Evolutionary conservation across 2,113 vertebrate genomes (phyloP).

Genomic region (Danio rerio): GRCz12tu NC_133185.1:47619001-47619500

Average conservation of each 20-base stretch:
- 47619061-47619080: too few relatives aligned
- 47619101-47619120: too few relatives aligned
- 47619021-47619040: too few relatives aligned
- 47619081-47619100: too few relatives aligned
- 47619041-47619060: too few relatives aligned
- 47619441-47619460: slow-evolving; percentile 50
- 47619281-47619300: not conserved
- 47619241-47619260: not conserved
- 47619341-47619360: slow-evolving; percentile 90
- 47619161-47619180: too few relatives aligned
- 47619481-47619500: not conserved
- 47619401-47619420: slow-evolving; percentile 90
- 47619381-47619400: slow-evolving; percentile 89
- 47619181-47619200: too few relatives aligned
- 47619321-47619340: slow-evolving; percentile 92
- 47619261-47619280: not conserved
- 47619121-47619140: too few relatives aligned
- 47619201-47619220: too few relatives aligned
- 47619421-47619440: slow-evolving; percentile 91
- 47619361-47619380: slow-evolving; percentile 91
- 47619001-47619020: too few relatives aligned
- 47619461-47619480: not conserved
- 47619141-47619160: too few relatives aligned
- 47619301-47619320: slow-evolving; percentile 75
- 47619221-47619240: too few relatives aligned